Conservation (phyloP, 2,113 vertebrate species). For the Pampusana beccarii region DNA sequence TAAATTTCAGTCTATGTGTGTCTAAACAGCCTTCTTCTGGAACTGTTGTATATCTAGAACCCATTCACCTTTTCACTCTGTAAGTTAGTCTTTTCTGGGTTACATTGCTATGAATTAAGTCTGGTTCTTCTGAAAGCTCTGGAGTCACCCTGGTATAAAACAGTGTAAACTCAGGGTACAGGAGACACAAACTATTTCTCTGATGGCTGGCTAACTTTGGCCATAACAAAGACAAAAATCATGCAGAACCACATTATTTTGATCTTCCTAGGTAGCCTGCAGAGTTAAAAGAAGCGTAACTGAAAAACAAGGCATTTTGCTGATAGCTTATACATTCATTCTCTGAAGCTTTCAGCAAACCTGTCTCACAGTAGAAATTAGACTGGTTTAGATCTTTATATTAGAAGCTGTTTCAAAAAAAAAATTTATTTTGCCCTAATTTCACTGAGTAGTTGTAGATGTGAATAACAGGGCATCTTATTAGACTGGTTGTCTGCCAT, state of each 20-base stretch:
- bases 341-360: background rate
- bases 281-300: background rate
- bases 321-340: background rate
- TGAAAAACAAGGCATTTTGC: background rate
- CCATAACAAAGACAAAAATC: background rate
- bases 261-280: background rate
- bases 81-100: background rate
- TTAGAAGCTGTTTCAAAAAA: background rate
- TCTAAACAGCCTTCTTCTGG: background rate
- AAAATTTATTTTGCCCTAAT: background rate
- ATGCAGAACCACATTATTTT: background rate
- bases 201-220: background rate
- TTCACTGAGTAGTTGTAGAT: background rate
- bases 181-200: background rate
- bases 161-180: background rate
- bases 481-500: background rate
- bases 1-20: background rate
- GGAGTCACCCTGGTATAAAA: background rate
- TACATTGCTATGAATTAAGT: background rate
- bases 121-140: background rate
- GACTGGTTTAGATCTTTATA: background rate
- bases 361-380: background rate
- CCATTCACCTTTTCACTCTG: background rate
- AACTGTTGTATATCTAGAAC: background rate
- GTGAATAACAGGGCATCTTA: background rate